Evolutionary conservation across 2,888 invertebrate species (phyloP), one percentile per base, ranked within the genome.

Genomic region (Drosophila nigricruria): DNA sequence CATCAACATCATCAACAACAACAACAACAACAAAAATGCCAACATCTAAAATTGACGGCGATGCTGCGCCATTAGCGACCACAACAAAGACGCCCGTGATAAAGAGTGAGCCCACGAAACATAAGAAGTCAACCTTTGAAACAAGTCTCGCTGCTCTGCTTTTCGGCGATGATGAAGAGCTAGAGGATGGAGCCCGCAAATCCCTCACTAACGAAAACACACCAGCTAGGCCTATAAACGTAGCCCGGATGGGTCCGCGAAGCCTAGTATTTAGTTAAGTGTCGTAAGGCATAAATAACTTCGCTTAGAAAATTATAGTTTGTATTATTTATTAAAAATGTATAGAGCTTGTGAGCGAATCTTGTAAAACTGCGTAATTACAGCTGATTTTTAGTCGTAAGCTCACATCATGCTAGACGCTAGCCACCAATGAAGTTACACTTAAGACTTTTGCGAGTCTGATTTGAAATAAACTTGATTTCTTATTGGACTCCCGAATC

Each of bases 401-500:
- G 62, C 70, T 49, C 58, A 57, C 50, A 49, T 20, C 53, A 45
- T 62, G 66, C 66, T 82, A 73, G 68, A 77, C 38, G 64, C 68
- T 69, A 68, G 67, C 82, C 86, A 77, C 76, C 84, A 81, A 70
- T 74, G 70, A 65, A 64, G 66, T 61, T 49, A 70, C 64, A 65
- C 69, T 68, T 61, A 60, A 75, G 88, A 90, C 90, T 92, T 92
- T 92, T 92, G 92, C 88, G 92, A 92, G 92, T 92, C 92, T 91
- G 90, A 92, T 92, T 90, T 86, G 93, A 92, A 92, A 91, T 63
- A 20, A 25, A 42, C 27, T 9, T 5, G 52, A 16, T 92, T 92
- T 92, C 92, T 84, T 83, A 92, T 93, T 93, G 89, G 92, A 92
- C 92, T 93, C 92, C 91, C 92, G 92, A 92, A 92, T 92, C 91